Percentiles rank a stretch among this genome's conserved stretches.
These are phyloP conservation scores for Petrocephalus sullivani DNA, from an alignment of 2,797 vertebrate genomes.

Conservation along the genomic window DNA sequence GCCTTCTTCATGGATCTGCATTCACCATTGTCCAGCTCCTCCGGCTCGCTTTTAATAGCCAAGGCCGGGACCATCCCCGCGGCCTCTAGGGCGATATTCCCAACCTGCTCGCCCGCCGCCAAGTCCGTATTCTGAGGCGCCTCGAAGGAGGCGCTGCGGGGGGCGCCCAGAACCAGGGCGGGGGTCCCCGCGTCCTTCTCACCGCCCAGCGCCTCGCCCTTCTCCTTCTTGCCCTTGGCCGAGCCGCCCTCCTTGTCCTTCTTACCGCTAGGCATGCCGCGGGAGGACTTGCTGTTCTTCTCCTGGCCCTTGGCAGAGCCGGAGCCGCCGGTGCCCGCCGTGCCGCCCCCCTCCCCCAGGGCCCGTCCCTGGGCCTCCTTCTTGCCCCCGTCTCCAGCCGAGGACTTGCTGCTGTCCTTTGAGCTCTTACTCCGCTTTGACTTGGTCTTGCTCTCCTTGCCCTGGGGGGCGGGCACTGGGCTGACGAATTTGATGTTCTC, in stretches of 20 bases:
- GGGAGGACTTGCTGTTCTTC: constrained; percentile 82
- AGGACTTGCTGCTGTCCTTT: constrained; percentile 90
- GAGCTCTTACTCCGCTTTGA: constrained; percentile 97
- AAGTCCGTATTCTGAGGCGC: constrained; percentile 77
- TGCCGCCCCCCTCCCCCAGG: constrained; percentile 72
- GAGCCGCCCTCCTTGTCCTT: constrained; percentile 88
- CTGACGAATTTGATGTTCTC: constrained; percentile 99
- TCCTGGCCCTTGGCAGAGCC: constrained; percentile 78
- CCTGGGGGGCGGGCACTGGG: constrained; percentile 91
- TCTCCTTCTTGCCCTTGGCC: constrained; percentile 96
- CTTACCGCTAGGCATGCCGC: constrained; percentile 80
- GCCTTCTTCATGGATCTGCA: constrained; percentile 91
- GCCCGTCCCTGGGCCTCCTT: constrained; percentile 86
- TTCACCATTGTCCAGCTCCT: constrained; percentile 84
- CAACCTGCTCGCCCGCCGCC: constrained; percentile 82
- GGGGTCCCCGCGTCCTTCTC: constrained; percentile 82
- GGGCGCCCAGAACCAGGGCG: constrained; percentile 75
- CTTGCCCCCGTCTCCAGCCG: constrained; percentile 79
- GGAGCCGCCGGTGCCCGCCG: constrained; percentile 60
- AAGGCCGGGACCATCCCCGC: constrained; percentile 85
- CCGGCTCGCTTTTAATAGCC: constrained; percentile 85
- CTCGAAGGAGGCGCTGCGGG: constrained; percentile 80
- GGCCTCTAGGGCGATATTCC: constrained; percentile 92
- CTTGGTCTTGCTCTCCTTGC: constrained; percentile 98
- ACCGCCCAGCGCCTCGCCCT: constrained; percentile 70